These are phyloP conservation scores for Sebastes matsubarae DNA, from an alignment of 2,797 vertebrate genomes.

Conservation along the genomic window DNA sequence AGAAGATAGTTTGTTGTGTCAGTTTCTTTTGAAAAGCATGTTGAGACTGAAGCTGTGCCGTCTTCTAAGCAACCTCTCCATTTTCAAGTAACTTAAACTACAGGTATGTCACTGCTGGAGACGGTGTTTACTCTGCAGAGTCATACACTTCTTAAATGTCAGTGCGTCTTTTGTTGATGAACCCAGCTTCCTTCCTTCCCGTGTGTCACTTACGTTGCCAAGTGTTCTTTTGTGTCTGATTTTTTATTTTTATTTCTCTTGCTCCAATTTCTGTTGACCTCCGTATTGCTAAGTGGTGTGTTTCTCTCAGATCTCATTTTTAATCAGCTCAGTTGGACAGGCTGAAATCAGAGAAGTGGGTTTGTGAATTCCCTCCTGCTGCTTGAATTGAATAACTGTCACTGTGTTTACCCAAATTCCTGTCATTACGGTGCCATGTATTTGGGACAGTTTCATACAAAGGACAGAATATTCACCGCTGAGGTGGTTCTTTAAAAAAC, in stretches of 20 bases:
- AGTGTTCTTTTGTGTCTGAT: constrained; percentile 20
- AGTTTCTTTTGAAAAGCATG: constrained; percentile 10
- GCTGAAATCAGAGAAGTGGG: constrained; percentile 36
- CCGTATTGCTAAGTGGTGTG: constrained; percentile 17
- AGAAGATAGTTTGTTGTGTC: background rate
- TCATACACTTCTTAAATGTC: constrained; percentile 29
- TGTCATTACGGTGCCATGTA: background rate
- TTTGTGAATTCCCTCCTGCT: constrained; percentile 49
- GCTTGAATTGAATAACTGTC: constrained; percentile 41
- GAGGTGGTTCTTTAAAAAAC: background rate
- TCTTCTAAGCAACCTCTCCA: constrained; percentile 20
- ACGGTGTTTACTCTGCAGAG: constrained; percentile 46
- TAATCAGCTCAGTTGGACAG: constrained; percentile 39
- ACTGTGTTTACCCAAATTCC: constrained; percentile 28
- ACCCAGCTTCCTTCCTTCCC: constrained; percentile 15
- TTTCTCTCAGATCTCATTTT: constrained; percentile 47
- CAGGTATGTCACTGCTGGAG: constrained; percentile 40
- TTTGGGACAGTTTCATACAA: constrained; percentile 3
- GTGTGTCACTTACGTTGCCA: constrained; percentile 27
- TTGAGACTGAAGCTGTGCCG: background rate
- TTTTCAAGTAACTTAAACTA: constrained; percentile 39
- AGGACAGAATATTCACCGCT: constrained; percentile 2
- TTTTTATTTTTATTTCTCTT: constrained; percentile 7
- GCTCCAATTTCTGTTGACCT: constrained; percentile 53
- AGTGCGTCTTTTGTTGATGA: constrained; percentile 37